Evolutionary conservation across 92 coral and sea anemone species (phyloP).

Genomic region (Hydrozoanthus gracilis): DNA sequence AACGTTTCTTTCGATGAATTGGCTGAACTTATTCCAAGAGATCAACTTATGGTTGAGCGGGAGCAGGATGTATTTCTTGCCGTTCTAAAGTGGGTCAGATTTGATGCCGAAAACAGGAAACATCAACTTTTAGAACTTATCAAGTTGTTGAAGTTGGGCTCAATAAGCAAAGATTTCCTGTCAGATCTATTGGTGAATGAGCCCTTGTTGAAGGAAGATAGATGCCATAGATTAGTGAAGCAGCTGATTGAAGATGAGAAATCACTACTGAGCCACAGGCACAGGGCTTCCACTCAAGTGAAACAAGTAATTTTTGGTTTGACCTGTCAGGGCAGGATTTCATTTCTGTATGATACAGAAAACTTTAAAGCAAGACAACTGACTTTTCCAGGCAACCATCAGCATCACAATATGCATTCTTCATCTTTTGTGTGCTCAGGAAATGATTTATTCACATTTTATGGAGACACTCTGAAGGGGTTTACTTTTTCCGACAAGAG

Average conservation of each 20-base stretch:
- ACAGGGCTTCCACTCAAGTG: conserved; percentile 68
- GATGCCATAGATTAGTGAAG: background rate
- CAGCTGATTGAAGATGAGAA: conserved; percentile 22
- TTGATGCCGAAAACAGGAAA: conserved; percentile 52
- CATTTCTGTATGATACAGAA: conserved; percentile 32
- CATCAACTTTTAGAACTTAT: conserved; percentile 57
- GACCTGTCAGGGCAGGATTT: background rate
- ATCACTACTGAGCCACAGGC: background rate
- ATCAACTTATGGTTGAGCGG: conserved; percentile 63
- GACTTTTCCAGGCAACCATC: background rate
- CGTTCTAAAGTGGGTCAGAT: conserved; percentile 74
- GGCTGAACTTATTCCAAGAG: conserved; percentile 50
- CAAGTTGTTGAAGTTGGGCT: conserved; percentile 40
- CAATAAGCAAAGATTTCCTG: conserved; percentile 61
- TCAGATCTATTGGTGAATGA: conserved; percentile 51
- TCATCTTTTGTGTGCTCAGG: background rate
- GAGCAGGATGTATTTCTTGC: conserved; percentile 76
- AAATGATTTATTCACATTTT: background rate
- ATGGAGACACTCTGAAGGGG: background rate
- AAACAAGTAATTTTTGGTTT: conserved; percentile 68
- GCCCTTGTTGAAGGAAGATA: conserved; percentile 45
- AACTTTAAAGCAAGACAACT: background rate
- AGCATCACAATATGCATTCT: no score
- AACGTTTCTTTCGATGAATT: conserved; percentile 56
- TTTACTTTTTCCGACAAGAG: background rate